Percentiles rank a stretch among this genome's conserved stretches.
These are phyloP conservation scores for Zaprionus tsacasi DNA, from an alignment of 1,140 invertebrate genomes.

Conservation along the genomic window DNA sequence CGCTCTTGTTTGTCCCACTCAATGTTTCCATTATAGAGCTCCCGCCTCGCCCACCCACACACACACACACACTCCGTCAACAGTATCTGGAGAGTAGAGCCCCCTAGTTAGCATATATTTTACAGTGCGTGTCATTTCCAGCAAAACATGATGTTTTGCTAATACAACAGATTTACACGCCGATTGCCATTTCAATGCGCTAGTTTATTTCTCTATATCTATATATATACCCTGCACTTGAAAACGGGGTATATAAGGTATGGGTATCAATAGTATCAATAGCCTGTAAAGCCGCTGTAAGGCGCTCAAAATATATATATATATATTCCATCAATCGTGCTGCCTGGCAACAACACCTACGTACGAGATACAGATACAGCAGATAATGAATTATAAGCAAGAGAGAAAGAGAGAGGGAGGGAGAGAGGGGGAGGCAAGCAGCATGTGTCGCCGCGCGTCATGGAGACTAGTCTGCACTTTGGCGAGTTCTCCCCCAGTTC, in stretches of 20 bases:
- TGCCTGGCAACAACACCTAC: slow-evolving; percentile 2
- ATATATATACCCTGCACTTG: not conserved
- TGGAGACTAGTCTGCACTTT: slow-evolving; percentile 23
- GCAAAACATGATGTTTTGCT: slow-evolving; percentile 80
- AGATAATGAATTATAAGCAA: slow-evolving; percentile 76
- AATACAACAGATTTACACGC: slow-evolving; percentile 75
- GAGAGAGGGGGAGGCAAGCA: not conserved
- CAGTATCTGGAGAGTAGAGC: not conserved
- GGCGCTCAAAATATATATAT: not conserved
- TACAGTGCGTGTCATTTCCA: slow-evolving; percentile 76
- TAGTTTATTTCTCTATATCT: not conserved
- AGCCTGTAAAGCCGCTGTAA: not conserved
- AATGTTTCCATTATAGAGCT: not conserved
- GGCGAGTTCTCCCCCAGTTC: slow-evolving; percentile 7
- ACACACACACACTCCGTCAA: not conserved
- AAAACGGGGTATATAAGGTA: not conserved
- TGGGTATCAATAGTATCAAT: not conserved
- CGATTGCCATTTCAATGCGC: slow-evolving; percentile 60
- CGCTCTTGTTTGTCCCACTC: not conserved
- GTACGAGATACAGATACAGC: slow-evolving; percentile 15
- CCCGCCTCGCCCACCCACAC: not conserved
- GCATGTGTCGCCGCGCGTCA: slow-evolving; percentile 45
- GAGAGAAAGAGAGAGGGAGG: slow-evolving; percentile 18
- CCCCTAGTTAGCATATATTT: slow-evolving; percentile 58
- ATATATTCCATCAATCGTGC: not conserved